Base-by-base conservation (phyloP, 2,113 vertebrate species). In the Alethe castanea region DNA sequence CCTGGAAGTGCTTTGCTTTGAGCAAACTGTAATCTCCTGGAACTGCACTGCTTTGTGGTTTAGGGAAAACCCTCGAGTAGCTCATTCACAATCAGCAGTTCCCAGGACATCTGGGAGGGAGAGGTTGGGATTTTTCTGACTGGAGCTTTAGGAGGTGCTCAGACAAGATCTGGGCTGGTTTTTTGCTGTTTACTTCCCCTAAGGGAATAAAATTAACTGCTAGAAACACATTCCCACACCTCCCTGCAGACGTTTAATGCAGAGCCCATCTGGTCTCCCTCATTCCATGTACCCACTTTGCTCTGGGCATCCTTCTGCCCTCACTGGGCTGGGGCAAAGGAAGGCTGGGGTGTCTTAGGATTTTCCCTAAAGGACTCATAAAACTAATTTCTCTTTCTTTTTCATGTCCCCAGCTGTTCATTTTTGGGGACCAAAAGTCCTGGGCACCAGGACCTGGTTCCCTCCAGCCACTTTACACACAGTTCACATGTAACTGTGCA, bases 211-310 rank as follows among this genome's bases (percentile, higher is more conserved):
- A 81, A 69, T 26, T 3, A 57, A 44, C n/a, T 54, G 53, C 65
- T 65, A 1, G 31, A 26, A 61, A 61, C 53, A 31, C 40, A 31
- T 54, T 87, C 70, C 66, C 74, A 52, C 66, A 18, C 45, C 42
- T 80, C 36, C 22, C 38, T 2, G 1, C 6, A 14, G 67, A 6
- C 11, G 45, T 36, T 71, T 35, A 47, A 42, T 73, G 36, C 54
- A 71, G 71, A 76, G 18, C 17, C 31, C 2, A 0, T 31, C 76
- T 59, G 44, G 29, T 38, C 40, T 53, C 31, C 3, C 1, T 65
- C 44, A 20, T n/a, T 81, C 81, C 73, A 5, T 0, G 0, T 4
- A 13, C 12, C 1, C 0, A 3, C 42, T 79, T 79, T 0, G 1
- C 72, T 42, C 45, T 48, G 48, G 19, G 33, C 5, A 2, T 62